Percentiles rank a stretch among this genome's conserved stretches.
Conservation (phyloP, 2,888 invertebrate species). For the Ichneumoninae sp. region DNA sequence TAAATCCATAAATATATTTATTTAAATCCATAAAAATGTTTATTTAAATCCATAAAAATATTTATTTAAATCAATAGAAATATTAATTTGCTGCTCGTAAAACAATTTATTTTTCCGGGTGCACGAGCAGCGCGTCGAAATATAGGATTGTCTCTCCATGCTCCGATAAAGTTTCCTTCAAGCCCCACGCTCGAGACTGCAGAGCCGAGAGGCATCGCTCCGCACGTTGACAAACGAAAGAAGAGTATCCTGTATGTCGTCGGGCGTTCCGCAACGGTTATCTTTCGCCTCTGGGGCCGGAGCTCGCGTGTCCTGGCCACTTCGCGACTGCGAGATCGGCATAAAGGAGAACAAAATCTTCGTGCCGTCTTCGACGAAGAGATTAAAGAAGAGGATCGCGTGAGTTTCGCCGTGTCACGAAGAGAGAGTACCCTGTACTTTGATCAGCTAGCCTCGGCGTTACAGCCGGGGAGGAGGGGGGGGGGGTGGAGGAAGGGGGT, state of each 20-base stretch:
- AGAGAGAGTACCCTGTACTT: conserved; percentile 12
- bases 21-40: no score
- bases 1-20: no score
- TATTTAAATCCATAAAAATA: no score
- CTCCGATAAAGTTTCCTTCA: conserved; percentile 15
- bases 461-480: background rate
- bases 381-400: conserved; percentile 56
- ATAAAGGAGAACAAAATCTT: conserved; percentile 29
- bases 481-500: background rate
- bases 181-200: conserved; percentile 37
- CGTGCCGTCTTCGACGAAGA: conserved; percentile 30
- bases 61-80: no score
- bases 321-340: conserved; percentile 10
- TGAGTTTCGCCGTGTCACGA: conserved; percentile 59
- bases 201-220: background rate
- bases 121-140: background rate
- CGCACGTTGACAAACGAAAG: conserved; percentile 54
- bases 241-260: conserved; percentile 56
- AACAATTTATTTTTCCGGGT: background rate
- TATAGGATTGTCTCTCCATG: background rate
- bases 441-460: background rate
- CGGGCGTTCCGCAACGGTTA: conserved; percentile 62
- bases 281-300: conserved; percentile 52
- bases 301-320: conserved; percentile 49
- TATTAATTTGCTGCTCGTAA: no score